Percentiles rank a stretch among this genome's conserved stretches.
Evolutionary conservation across 2,113 vertebrate genomes (phyloP).

Genomic region (Eurypyga helias): DNA sequence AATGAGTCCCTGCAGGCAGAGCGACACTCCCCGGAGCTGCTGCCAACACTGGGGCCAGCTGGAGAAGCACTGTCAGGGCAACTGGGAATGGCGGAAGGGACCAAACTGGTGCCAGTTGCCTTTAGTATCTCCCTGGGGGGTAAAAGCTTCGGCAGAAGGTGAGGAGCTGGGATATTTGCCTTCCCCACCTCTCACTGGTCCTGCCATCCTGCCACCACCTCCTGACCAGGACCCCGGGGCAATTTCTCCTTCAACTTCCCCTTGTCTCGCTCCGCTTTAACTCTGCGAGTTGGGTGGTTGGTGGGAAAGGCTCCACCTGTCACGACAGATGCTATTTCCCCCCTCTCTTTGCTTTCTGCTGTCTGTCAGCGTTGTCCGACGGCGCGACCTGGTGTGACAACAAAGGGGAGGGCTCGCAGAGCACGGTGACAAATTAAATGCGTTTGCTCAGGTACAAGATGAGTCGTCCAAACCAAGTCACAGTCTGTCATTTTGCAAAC

Average conservation of each 20-base stretch:
- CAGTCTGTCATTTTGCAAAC: background rate
- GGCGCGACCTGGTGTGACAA: rapidly evolving
- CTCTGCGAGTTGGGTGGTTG: background rate
- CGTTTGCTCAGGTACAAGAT: background rate
- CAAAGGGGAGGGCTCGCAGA: background rate
- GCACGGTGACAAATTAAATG: background rate
- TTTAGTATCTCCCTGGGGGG: background rate
- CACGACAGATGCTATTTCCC: background rate
- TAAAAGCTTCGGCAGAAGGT: background rate
- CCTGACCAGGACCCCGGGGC: background rate
- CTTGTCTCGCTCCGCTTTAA: background rate
- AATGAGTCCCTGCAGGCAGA: rapidly evolving
- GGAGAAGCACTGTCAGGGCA: background rate
- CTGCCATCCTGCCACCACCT: background rate
- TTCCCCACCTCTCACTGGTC: background rate
- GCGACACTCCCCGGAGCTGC: background rate
- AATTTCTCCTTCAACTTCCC: background rate
- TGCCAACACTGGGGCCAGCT: rapidly evolving
- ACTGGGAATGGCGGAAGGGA: background rate
- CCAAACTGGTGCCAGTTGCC: background rate
- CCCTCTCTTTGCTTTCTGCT: background rate
- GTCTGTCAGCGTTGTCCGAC: background rate
- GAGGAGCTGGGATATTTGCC: background rate
- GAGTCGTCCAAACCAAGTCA: background rate
- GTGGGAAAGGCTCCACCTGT: background rate